phyloP scores from a whole-genome alignment of 2,797 vertebrate species.

The Poecile montanus region DNA sequence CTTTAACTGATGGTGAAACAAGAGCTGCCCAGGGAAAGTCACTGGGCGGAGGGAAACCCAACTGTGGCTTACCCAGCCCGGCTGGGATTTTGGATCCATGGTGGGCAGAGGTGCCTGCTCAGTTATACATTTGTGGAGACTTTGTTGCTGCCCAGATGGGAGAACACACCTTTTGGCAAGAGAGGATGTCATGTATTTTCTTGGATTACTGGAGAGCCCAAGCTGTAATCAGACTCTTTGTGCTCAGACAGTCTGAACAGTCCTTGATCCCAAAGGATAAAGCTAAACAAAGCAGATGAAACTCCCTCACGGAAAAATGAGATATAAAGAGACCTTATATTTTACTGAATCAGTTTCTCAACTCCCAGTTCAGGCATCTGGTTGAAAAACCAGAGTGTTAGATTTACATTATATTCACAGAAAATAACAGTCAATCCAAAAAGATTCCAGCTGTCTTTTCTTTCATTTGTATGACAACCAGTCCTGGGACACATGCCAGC shows the following conservation, averaged over 20 bases:
- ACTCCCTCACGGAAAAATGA: not conserved
- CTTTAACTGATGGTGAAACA: conserved; percentile 4
- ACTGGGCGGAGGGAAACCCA: not conserved
- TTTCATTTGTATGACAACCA: conserved; percentile 52
- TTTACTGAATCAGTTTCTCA: conserved; percentile 17
- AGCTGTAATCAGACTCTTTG: not conserved
- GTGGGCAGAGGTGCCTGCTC: not conserved
- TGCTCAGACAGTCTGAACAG: not conserved
- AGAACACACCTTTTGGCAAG: conserved; percentile 2
- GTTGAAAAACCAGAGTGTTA: conserved; percentile 10
- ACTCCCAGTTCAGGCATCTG: not conserved
- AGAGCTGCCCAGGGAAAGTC: not conserved
- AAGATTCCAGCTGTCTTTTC: conserved; percentile 51
- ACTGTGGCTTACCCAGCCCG: not conserved
- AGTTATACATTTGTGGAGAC: not conserved
- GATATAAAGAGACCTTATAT: not conserved
- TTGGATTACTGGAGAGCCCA: not conserved
- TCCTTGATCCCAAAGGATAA: conserved; percentile 17
- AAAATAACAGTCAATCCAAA: conserved; percentile 46
- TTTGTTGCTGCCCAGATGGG: not conserved
- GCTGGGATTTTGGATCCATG: not conserved
- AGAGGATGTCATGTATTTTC: not conserved
- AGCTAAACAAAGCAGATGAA: conserved; percentile 22
- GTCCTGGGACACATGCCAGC: conserved; percentile 65
- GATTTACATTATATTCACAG: conserved; percentile 42